Base-by-base conservation (phyloP, 2,888 invertebrate genomes). In the Amaurobius ferox region DNA sequence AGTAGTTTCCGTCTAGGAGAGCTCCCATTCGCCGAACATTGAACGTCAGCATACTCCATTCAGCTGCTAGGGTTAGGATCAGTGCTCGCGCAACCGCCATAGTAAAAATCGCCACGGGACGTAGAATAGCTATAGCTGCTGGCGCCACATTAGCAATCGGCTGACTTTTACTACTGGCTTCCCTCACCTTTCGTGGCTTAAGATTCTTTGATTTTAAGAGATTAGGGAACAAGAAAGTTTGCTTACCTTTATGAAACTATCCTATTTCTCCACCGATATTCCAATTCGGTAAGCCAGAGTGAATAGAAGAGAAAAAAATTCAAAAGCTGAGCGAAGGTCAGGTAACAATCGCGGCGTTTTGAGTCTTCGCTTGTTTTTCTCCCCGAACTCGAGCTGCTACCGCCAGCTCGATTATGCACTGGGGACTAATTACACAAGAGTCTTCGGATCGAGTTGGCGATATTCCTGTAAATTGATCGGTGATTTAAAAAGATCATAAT, bases 81-180 rank as follows among this genome's bases (percentile, higher is more conserved):
- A 79, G 77, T 85, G 77, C 86, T 79, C 86, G 86, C 86, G 86
- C 86, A 86, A 76, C 74, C 86, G 79, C 79, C 86, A 86, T 86
- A 70, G 74, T 79, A 76, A 86, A 79, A 79, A 79, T 74, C 86
- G 79, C 79, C 79, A 70, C 86, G 73, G 78, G 73, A 78, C 61
- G 85, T 66, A 72, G 67, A 66, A 85, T 85, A 48, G 71, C 77
- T 28, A 40, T 78, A 40, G 78, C 78, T 67, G 73, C 72, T 78
- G 78, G 78, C 77, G 76, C 79, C 76, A 83, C 83, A 77, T 66
- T 74, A 66, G 80, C 39, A 28, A 67, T 67, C 68, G 62, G 61
- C 72, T 55, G 44, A 66, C 66, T 73, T 67, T 39, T n/a, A 66
- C 72, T 66, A 55, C 62, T 64, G 72, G 80, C 67, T 68, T 68